These are phyloP conservation scores for Mycalesis mineus DNA, from an alignment of 2,888 invertebrate species.

Conservation along the genomic window DNA sequence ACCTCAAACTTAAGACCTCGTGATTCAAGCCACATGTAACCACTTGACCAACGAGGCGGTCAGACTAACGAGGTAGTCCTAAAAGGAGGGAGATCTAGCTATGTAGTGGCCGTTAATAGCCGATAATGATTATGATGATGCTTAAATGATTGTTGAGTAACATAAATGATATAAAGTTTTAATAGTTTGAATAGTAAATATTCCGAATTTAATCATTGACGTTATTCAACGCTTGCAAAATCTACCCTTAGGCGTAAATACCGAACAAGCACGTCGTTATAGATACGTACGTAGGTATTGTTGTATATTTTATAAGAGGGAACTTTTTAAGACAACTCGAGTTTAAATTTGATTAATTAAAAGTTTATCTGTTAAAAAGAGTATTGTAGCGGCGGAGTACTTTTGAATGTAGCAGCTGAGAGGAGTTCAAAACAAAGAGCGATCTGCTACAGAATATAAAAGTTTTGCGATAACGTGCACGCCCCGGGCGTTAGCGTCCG, in stretches of 20 bases:
- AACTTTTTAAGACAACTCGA: slow-evolving; percentile 25
- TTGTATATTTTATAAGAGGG: background rate
- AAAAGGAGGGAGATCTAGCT: too few relatives aligned
- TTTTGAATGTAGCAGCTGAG: slow-evolving; percentile 72
- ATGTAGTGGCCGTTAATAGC: too few relatives aligned
- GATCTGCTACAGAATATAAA: slow-evolving; percentile 74
- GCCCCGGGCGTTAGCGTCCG: too few relatives aligned
- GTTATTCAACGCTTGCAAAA: background rate
- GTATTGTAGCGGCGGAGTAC: slow-evolving; percentile 66
- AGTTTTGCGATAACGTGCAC: slow-evolving; percentile 73
- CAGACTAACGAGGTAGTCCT: too few relatives aligned
- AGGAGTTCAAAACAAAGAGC: slow-evolving; percentile 74
- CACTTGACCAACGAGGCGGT: too few relatives aligned
- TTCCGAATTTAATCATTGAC: background rate
- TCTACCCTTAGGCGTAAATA: background rate
- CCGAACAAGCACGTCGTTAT: background rate
- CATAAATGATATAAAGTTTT: too few relatives aligned
- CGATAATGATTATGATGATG: too few relatives aligned
- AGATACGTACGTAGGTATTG: background rate
- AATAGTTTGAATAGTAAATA: too few relatives aligned
- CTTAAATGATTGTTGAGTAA: too few relatives aligned
- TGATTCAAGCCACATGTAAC: too few relatives aligned
- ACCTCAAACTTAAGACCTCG: too few relatives aligned
- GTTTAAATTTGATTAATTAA: slow-evolving; percentile 72
- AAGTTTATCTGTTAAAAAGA: slow-evolving; percentile 64